phyloP scores from a whole-genome alignment of 2,797 vertebrate genomes.

The Pelodytes ibericus region DNA sequence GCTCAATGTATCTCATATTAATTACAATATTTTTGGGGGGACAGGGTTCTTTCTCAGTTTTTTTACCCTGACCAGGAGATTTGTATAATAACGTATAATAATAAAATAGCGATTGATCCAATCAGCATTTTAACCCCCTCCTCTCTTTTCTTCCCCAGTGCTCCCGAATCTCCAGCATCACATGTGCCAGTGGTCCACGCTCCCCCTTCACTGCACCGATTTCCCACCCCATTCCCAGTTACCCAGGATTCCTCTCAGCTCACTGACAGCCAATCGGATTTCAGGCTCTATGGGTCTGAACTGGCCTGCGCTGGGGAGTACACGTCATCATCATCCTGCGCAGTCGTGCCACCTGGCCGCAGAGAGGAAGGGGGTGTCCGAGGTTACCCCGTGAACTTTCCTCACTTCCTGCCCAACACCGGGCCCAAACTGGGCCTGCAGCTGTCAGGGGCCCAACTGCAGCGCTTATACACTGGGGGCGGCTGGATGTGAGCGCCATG shows the following conservation, averaged over 20 bases:
- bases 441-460: constrained; percentile 24
- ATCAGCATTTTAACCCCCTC: too few relatives aligned
- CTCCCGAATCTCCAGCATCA: background rate
- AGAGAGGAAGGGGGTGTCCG: constrained; percentile 43
- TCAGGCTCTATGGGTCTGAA: constrained; percentile 36
- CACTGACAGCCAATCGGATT: constrained; percentile 35
- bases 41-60: too few relatives aligned
- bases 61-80: too few relatives aligned
- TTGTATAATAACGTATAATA: too few relatives aligned
- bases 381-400: constrained; percentile 51
- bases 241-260: constrained; percentile 22
- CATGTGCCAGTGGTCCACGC: background rate
- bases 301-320: constrained; percentile 17
- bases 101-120: too few relatives aligned
- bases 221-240: background rate
- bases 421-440: constrained; percentile 41
- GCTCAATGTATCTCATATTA: too few relatives aligned
- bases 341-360: background rate
- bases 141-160: background rate
- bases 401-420: constrained; percentile 40
- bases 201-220: background rate
- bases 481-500: constrained; percentile 27
- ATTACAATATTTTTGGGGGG: too few relatives aligned
- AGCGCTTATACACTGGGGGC: constrained; percentile 36
- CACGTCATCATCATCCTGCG: constrained; percentile 16